Percentiles rank a stretch among this genome's conserved stretches.
Conservation (phyloP, 2,797 vertebrate genomes). For the Danio albolineatus region DNA sequence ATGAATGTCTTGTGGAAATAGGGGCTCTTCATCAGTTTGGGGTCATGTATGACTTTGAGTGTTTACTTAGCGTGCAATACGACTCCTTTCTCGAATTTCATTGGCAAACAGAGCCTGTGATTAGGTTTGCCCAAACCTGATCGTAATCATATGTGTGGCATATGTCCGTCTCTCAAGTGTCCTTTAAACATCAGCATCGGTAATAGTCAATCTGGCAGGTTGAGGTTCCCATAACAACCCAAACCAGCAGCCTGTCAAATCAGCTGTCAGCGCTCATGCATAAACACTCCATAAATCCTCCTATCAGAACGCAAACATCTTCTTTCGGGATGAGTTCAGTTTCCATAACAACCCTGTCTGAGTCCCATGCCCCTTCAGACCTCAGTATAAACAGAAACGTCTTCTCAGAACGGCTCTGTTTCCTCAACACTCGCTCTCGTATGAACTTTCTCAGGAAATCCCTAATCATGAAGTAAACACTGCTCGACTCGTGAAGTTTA, state of each 20-base stretch:
- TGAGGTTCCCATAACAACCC: slow-evolving; percentile 51
- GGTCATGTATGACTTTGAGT: slow-evolving; percentile 32
- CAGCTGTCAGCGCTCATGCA: not conserved
- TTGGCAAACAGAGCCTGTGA: not conserved
- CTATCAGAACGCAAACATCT: slow-evolving; percentile 28
- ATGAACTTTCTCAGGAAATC: slow-evolving; percentile 39
- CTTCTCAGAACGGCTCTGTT: slow-evolving; percentile 9
- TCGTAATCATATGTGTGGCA: slow-evolving; percentile 24
- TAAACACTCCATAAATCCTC: slow-evolving; percentile 32
- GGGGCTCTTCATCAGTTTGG: slow-evolving; percentile 18
- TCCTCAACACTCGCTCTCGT: slow-evolving; percentile 23
- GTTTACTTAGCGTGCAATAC: slow-evolving; percentile 6
- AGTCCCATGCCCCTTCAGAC: slow-evolving; percentile 23
- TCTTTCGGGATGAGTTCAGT: slow-evolving; percentile 42
- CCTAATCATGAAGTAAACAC: slow-evolving; percentile 11
- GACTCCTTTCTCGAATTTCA: not conserved
- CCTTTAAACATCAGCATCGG: slow-evolving; percentile 29
- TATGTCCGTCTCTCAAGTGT: slow-evolving; percentile 25
- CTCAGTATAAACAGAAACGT: slow-evolving; percentile 41
- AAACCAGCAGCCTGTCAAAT: slow-evolving; percentile 30
- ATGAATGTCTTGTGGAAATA: slow-evolving; percentile 55
- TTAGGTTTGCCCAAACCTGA: not conserved
- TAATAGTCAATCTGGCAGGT: slow-evolving; percentile 35
- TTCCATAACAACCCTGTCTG: slow-evolving; percentile 54
- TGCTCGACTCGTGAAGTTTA: not conserved